Base-by-base conservation (phyloP, 2,113 vertebrate species). In the Uropsilus gracilis region DNA sequence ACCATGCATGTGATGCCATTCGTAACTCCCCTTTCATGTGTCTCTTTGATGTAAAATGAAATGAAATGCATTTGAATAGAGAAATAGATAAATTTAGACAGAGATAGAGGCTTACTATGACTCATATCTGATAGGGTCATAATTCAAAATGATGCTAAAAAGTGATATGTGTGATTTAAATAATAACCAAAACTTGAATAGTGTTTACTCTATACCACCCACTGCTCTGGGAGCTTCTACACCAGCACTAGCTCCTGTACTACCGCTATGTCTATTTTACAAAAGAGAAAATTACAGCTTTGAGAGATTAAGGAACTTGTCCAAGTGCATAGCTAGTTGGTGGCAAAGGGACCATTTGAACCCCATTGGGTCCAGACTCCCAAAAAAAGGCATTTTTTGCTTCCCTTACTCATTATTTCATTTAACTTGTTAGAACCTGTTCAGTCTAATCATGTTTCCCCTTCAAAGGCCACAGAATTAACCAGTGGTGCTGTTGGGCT, bases 181-280 rank as follows among this genome's bases (percentile, higher is more conserved):
- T 16, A 69, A 39, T 22, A 30, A 20, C 30, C 30, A 76, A 30
- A 37, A 63, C 16, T 80, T 92, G 84, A 75, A 76, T 28, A 82
- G n/a, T 39, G 59, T 18, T 86, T 83, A 50, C 28, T 64, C 30
- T 18, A 22, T 37, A 68, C 14, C 9, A 80, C 9, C 3, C 14
- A 73, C 42, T 64, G 0, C 63, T 85, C 32, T 48, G 39, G 48
- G 48, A 91, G 30, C 39, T 18, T 91, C 50, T 72, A 82, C 3
- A 14, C 24, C 22, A 55, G 18, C 3, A 14, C 24, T 55, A 55
- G 18, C 53, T 55, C 22, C 20, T 55, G 16, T 53, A 86, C 30
- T 17, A 59, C 80, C 75, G 61, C n/a, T n/a, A 66, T 73, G 50
- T 50, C 55, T 84, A 90, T 64, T 90, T 87, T 88, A 94, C 22